phyloP scores from a whole-genome alignment of 2,113 vertebrate genomes.

The Melanocharis versteri region DNA sequence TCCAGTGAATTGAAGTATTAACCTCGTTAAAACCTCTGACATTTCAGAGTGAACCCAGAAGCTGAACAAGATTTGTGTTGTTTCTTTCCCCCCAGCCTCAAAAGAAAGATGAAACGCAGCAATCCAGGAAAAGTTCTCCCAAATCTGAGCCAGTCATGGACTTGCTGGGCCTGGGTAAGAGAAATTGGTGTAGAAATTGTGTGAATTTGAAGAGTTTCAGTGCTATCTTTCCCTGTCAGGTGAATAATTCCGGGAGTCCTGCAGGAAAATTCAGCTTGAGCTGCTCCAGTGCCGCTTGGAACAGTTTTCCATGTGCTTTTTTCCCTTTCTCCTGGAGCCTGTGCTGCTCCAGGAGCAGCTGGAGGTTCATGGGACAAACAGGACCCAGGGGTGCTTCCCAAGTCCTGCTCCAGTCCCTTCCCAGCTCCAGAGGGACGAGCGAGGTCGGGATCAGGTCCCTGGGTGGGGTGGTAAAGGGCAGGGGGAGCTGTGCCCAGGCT shows the following conservation, averaged over 20 bases:
- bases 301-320: rapidly evolving
- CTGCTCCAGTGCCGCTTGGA: background rate
- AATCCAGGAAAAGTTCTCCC: slow-evolving; percentile 80
- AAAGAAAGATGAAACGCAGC: slow-evolving; percentile 82
- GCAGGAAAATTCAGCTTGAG: no score
- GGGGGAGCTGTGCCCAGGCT: no score
- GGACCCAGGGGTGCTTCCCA: rapidly evolving
- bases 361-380: background rate
- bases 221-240: rapidly evolving
- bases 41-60: background rate
- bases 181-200: rapidly evolving
- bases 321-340: background rate
- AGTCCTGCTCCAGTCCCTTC: background rate
- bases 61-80: background rate
- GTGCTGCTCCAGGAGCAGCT: background rate
- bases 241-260: background rate
- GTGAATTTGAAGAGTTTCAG: background rate
- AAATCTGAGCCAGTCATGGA: slow-evolving; percentile 88
- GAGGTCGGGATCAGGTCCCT: background rate
- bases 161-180: slow-evolving; percentile 90
- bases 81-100: slow-evolving; percentile 64
- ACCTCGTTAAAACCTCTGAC: background rate
- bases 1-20: background rate
- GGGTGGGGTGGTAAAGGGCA: no score
- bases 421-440: background rate